These are phyloP conservation scores for Lasioglossum lativentre DNA, from an alignment of 2,888 invertebrate species.

Conservation along the genomic window DNA sequence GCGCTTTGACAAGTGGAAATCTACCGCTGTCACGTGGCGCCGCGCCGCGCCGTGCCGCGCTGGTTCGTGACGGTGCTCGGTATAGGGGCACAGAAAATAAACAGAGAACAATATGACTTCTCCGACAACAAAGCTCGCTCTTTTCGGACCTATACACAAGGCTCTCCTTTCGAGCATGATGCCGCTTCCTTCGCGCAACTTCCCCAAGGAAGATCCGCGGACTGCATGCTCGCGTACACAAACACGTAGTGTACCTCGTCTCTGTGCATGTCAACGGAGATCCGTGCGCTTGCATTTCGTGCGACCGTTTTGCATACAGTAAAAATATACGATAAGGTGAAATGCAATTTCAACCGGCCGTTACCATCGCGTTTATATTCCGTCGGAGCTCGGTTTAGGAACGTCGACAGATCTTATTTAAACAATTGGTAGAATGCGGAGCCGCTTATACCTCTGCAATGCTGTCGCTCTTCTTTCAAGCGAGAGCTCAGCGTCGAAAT, in stretches of 20 bases:
- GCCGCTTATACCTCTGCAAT: background rate
- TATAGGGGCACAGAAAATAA: slow-evolving; percentile 22
- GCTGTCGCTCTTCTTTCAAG: background rate
- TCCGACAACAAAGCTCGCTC: slow-evolving; percentile 32
- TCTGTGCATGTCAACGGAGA: background rate
- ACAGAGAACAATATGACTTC: slow-evolving; percentile 34
- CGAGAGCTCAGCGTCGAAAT: too few species aligned
- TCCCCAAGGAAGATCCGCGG: slow-evolving; percentile 5
- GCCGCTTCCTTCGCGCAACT: background rate
- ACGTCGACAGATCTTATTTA: background rate
- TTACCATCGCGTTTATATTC: background rate
- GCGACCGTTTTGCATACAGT: slow-evolving; percentile 18
- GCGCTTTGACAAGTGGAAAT: background rate
- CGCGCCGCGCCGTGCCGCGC: too few species aligned
- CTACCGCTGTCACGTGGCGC: background rate
- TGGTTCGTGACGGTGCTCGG: background rate
- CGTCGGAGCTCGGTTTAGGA: background rate
- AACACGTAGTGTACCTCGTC: background rate
- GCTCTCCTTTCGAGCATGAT: slow-evolving; percentile 18
- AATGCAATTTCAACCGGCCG: slow-evolving; percentile 25
- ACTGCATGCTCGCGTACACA: background rate
- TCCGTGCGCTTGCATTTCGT: slow-evolving; percentile 23
- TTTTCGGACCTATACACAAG: slow-evolving; percentile 25
- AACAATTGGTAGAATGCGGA: background rate
- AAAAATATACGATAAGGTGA: slow-evolving; percentile 26